Evolutionary conservation across 2,113 vertebrate genomes (phyloP), one percentile per base, ranked within the genome.

Genomic region (Nerophis ophidion): DNA sequence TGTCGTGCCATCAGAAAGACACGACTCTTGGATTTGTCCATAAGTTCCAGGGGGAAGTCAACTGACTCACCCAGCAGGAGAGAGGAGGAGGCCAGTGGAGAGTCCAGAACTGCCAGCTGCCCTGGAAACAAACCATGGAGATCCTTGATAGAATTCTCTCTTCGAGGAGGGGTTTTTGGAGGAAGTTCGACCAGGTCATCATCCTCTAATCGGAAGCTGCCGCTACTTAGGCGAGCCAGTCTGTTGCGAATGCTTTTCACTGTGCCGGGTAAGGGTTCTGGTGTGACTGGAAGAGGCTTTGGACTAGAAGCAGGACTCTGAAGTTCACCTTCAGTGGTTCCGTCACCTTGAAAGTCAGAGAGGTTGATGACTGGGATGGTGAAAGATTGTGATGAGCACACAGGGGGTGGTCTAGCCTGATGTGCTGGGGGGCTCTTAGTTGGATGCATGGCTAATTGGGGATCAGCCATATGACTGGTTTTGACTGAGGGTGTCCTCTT

Each of bases 1-100:
- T 99, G 96, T 45, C 96, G 91, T 4, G 97, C 97, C 97, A 99
- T 98, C 63, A 94, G 82, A 71, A 97, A 96, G 54, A 99, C 97
- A 36, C 92, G 90, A 77, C 91, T 98, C 71, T 91, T 96, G 3
- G 90, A 91, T 81, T 92, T 96, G 62, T 99, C 97, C 16, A 71
- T 76, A 47, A 85, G 72, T 0, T 92, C 93, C 63, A 88, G 10
- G 5, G 90, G 82, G 42, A 86, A 86, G 68, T 94, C 93, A 35
- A 82, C 10, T 7, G 68, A 90, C 1, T 75, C 57, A 0, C 89
- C 84, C 15, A 93, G 76, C 51, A 90, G 83, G 5, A 85, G 85
- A 35, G 74, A 85, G 36, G 89, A 80, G 5, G 92, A 74, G 53
- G 91, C 89, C 0, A 90, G 85, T 0, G 93, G 87, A 1, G 87